Evolutionary conservation across 2,113 vertebrate species (phyloP).

Genomic region (Ovibos moschatus): DNA sequence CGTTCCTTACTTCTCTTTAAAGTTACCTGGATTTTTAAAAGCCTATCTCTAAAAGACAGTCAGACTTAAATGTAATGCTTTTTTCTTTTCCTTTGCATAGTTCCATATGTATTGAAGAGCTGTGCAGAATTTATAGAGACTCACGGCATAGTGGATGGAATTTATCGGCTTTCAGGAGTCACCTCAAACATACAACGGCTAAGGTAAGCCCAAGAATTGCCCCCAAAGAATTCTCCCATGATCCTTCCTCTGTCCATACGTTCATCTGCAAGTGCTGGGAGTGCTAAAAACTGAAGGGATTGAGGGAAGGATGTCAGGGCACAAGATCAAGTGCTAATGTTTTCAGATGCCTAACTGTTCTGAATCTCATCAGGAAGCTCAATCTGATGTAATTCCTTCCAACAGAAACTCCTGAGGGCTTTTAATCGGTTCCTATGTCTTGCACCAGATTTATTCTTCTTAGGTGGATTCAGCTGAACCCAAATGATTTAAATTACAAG

Average conservation of each 20-base stretch:
- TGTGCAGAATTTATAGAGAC: slow-evolving; percentile 98
- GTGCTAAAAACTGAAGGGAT: neutral
- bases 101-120: slow-evolving; percentile 95
- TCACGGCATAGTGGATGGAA: slow-evolving; percentile 96
- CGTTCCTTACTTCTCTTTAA: neutral
- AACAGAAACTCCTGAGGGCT: neutral
- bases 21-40: slow-evolving; percentile 14
- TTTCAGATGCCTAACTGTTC: neutral
- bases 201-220: slow-evolving; percentile 81
- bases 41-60: neutral
- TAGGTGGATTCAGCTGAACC: neutral
- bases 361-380: slow-evolving; percentile 27
- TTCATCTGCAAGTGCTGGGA: neutral
- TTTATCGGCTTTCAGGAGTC: slow-evolving; percentile 97
- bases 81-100: slow-evolving; percentile 77
- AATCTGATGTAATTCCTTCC: slow-evolving; percentile 27
- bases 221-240: neutral
- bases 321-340: neutral
- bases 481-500: slow-evolving; percentile 31
- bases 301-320: neutral
- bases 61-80: neutral
- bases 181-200: slow-evolving; percentile 98
- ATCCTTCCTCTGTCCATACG: neutral
- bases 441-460: neutral
- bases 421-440: slow-evolving; percentile 26